phyloP scores from a whole-genome alignment of 2,888 invertebrate species.

The Thyatira batis region DNA sequence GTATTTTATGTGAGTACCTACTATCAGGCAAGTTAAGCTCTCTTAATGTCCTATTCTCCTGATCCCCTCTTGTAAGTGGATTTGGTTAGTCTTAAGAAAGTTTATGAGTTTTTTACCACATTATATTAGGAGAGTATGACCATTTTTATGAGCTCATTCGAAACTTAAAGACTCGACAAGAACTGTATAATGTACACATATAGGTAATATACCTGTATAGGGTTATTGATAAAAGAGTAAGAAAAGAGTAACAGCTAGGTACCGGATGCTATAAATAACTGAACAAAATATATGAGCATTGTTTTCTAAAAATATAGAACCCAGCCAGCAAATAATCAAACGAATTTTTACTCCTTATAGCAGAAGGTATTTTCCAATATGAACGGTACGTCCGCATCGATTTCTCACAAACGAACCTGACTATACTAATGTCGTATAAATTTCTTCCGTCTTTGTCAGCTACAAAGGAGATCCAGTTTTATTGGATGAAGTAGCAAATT shows the following conservation, averaged over 20 bases:
- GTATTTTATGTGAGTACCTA: background rate
- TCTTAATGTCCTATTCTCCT: conserved; percentile 4
- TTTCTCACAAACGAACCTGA: background rate
- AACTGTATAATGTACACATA: too few relatives aligned
- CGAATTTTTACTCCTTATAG: background rate
- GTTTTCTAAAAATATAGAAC: background rate
- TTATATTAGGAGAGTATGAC: conserved; percentile 21
- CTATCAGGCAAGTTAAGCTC: conserved; percentile 1
- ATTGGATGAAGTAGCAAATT: conserved; percentile 38
- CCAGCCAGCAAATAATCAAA: background rate
- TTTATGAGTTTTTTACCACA: conserved; percentile 25
- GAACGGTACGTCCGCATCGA: background rate
- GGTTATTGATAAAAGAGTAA: too few relatives aligned
- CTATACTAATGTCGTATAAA: background rate
- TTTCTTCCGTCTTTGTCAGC: background rate
- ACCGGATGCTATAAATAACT: background rate
- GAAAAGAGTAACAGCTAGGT: too few relatives aligned
- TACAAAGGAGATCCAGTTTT: conserved; percentile 18
- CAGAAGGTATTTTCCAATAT: background rate
- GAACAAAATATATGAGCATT: background rate
- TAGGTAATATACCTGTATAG: too few relatives aligned
- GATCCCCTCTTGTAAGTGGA: conserved; percentile 3
- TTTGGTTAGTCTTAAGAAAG: conserved; percentile 11
- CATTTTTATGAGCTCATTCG: background rate
- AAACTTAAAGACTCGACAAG: too few relatives aligned